phyloP scores from a whole-genome alignment of 2,888 invertebrate species.

The Ectemnius continuus region DNA sequence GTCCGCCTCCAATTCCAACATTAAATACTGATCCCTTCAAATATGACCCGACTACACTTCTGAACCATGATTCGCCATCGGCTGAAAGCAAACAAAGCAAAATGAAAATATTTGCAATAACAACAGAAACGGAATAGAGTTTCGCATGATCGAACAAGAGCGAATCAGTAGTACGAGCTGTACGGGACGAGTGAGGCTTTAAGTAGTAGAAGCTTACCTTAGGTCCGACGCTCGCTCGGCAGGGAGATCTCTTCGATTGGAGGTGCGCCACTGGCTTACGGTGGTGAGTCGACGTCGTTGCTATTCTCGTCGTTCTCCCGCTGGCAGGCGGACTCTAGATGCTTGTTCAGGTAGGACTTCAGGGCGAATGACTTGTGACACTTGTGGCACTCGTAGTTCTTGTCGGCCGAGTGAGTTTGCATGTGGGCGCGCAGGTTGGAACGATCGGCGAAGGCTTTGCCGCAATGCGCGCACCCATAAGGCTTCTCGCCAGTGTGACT shows the following conservation, averaged over 20 bases:
- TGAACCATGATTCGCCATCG: too few species aligned
- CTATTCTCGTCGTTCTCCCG: slow-evolving; percentile 78
- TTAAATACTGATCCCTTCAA: too few species aligned
- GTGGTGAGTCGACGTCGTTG: slow-evolving; percentile 65
- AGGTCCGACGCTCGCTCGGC: too few species aligned
- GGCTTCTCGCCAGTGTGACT: slow-evolving; percentile 97
- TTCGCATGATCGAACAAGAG: too few species aligned
- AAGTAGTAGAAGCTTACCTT: too few species aligned
- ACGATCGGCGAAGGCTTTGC: slow-evolving; percentile 96
- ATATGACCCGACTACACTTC: too few species aligned
- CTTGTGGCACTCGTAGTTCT: slow-evolving; percentile 92
- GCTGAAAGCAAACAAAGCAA: too few species aligned
- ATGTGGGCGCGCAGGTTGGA: slow-evolving; percentile 96
- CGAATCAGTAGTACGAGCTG: too few species aligned
- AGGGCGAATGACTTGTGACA: slow-evolving; percentile 96
- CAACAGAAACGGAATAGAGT: too few species aligned
- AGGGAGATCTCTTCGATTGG: not conserved
- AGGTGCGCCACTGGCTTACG: slow-evolving; percentile 39
- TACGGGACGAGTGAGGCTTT: too few species aligned
- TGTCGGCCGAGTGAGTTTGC: slow-evolving; percentile 95
- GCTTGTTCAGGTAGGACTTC: slow-evolving; percentile 97
- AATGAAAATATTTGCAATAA: too few species aligned
- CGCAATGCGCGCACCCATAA: slow-evolving; percentile 95
- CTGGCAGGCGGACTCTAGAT: slow-evolving; percentile 93
- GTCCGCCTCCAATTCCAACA: too few species aligned